Evolutionary conservation across 2,888 invertebrate species (phyloP), one percentile per base, ranked within the genome.

Genomic region (Nysson spinosus): DNA sequence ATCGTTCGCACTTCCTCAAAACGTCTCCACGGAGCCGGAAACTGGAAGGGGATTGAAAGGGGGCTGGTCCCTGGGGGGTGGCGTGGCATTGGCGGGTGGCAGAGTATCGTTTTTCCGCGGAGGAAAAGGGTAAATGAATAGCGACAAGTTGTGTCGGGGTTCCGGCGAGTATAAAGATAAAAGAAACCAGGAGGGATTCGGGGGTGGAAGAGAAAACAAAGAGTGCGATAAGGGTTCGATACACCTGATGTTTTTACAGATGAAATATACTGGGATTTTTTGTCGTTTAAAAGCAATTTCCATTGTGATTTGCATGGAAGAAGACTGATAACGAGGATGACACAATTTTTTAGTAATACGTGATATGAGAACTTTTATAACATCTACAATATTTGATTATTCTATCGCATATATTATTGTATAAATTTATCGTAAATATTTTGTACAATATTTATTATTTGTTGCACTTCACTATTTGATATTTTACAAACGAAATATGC

Each of bases 111-210:
- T 68, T 49, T 39, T 12, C 32, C 26, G 28, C 9, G 40, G 17
- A 35, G 32, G 39, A 69, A 24, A 56, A 64, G 70, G 62, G 56
- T 66, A 70, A 70, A 70, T 70, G 70, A 70, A 70, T 70, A 70
- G 62, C 72, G 70, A 70, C 70, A 70, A 66, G 62, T 69, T 51
- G 65, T 32, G 47, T 46, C 50, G 49, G 19, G 55, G 55, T 50
- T 68, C 52, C 49, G 30, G 5, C 37, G 35, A 35, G 54, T 64
- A 68, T 64, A 64, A 69, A 64, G 64, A 58, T 54, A 50, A 42
- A 64, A 26, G 46, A 42, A 49, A 22, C 40, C 19, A 19, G n/a
- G 9, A 43, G 22, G 39, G 12, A 2, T 16, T 34, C 24, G 61
- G 14, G 28, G 22, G n/a, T 20, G 20, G 22, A 14, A 16, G 35